Evolutionary conservation across 2,113 vertebrate genomes (phyloP).

Genomic region (Circaetus cinerascens): DNA sequence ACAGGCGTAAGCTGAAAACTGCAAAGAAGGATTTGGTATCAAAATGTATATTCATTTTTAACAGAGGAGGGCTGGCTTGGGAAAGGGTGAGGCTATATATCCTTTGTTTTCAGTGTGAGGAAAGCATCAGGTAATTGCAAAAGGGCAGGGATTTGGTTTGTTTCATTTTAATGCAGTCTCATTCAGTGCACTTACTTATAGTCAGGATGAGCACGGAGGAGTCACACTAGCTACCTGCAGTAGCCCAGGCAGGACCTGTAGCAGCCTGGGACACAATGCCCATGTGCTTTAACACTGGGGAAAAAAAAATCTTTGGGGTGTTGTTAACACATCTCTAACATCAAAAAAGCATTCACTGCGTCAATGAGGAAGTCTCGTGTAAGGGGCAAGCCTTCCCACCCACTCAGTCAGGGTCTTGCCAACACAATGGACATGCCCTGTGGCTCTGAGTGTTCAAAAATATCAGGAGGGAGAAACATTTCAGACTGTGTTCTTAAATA

Average conservation of each 20-base stretch:
- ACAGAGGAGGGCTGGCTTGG: background rate
- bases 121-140: background rate
- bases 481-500: background rate
- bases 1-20: background rate
- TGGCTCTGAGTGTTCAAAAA: background rate
- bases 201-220: background rate
- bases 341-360: background rate
- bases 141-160: background rate
- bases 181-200: background rate
- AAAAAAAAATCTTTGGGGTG: background rate
- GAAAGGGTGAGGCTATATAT: background rate
- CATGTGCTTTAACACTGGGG: background rate
- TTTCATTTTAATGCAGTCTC: background rate
- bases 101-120: background rate
- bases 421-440: rapidly evolving
- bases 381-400: background rate
- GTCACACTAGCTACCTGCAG: background rate
- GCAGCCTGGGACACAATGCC: background rate
- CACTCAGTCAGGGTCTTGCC: background rate
- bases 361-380: background rate
- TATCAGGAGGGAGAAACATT: background rate
- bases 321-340: background rate
- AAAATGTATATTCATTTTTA: background rate
- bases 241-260: background rate
- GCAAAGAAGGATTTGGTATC: background rate